Evolutionary conservation across 1,140 invertebrate genomes (phyloP), one percentile per base, ranked within the genome.

Genomic region (Dendroctonus valens): DNA sequence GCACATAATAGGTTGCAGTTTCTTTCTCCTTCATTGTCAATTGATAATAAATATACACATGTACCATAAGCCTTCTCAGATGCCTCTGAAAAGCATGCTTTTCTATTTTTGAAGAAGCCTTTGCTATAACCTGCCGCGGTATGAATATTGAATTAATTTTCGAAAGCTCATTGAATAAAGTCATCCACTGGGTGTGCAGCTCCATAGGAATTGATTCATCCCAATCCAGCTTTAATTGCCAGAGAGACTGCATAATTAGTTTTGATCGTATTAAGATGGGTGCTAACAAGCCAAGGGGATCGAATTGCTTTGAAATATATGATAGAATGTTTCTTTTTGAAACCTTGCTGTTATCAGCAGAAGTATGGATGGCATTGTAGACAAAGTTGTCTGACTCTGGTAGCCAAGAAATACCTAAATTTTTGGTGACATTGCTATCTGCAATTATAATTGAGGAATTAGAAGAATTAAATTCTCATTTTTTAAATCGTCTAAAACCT

Each of bases 171-270:
- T 26, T 26, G 26, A 26, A 26, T 26, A 26, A 26, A 26, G 26
- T 26, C 26, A 48, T 7, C 57, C 41, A 59, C 12, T 59, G 40
- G 75, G 71, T 11, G 80, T 61, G 26, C 64, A 59, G 26, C 76
- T 73, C 63, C 81, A 78, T 78, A 79, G 82, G 48, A 71, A 74
- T 9, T 77, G 4, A 15, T 74, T 71, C 40, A 53, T 68, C 42
- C 79, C 79, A 80, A 48, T 46, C 57, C 11, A 59, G 11, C 15
- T 44, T 7, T 26, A 59, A 46, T 26, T 59, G 57, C 57, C 57
- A 59, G 6, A 81, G 42, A 59, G 74, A 57, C 72, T 82, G 80
- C 8, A 82, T 58, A 5, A 81, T 65, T 4, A 79, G 71, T 70
- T 82, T 82, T 14, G 74, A 70, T 14, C 62, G 65, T n/a, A 81